These are phyloP conservation scores for Rhipidura dahli DNA, from an alignment of 2,113 vertebrate species.

Conservation along the genomic window DNA sequence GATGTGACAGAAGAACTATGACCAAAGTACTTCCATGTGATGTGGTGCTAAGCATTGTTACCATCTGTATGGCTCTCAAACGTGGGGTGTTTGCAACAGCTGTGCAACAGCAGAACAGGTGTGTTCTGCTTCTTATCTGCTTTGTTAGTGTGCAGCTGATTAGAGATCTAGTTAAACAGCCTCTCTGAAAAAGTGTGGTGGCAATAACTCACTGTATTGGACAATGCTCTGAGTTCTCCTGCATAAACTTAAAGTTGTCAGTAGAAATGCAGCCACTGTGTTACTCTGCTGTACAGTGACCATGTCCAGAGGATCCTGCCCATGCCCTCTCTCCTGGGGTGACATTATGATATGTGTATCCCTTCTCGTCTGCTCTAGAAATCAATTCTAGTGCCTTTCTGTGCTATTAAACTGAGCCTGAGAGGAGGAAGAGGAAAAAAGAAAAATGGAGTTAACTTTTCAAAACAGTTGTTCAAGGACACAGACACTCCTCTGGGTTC, in stretches of 20 bases:
- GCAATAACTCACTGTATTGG: fast-evolving
- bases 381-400: too few species aligned
- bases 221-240: not conserved
- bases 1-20: not conserved
- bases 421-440: too few species aligned
- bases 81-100: not conserved
- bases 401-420: too few species aligned
- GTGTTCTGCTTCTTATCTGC: not conserved
- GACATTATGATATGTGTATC: too few species aligned
- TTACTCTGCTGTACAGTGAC: not conserved
- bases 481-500: too few species aligned
- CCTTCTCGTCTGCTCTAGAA: too few species aligned
- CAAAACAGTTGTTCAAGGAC: too few species aligned
- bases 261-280: not conserved
- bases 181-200: not conserved
- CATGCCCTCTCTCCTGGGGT: not conserved
- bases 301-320: not conserved
- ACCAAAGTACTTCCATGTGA: not conserved
- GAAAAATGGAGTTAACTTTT: too few species aligned
- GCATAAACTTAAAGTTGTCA: not conserved
- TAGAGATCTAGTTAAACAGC: not conserved
- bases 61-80: not conserved
- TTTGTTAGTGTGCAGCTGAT: not conserved
- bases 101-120: too few species aligned
- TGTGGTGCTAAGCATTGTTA: not conserved